Conservation (phyloP, 2,888 invertebrate genomes). For the Callinectes sapidus region DNA sequence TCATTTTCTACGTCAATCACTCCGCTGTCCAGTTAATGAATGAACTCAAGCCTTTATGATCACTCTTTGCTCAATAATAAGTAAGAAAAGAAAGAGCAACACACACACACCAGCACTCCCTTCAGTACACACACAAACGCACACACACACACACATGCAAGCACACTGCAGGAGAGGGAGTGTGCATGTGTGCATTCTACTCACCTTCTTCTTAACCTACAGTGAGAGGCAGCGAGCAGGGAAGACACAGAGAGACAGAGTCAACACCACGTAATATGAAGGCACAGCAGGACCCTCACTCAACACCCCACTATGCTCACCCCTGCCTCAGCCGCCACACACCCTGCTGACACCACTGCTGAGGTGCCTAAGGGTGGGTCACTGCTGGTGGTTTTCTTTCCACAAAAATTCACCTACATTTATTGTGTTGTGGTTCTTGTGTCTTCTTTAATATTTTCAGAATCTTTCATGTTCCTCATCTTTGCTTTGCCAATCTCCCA, state of each 20-base stretch:
- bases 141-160: background rate
- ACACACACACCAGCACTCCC: background rate
- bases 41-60: too few relatives aligned
- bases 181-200: slow-evolving; percentile 31
- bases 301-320: background rate
- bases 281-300: background rate
- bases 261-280: background rate
- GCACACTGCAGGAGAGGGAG: slow-evolving; percentile 13
- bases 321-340: background rate
- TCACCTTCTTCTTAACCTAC: slow-evolving; percentile 69
- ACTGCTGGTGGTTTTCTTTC: background rate
- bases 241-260: slow-evolving; percentile 50
- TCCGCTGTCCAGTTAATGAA: background rate
- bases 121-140: slow-evolving; percentile 20
- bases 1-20: background rate
- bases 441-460: background rate
- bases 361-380: background rate
- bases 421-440: background rate
- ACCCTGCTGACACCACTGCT: background rate
- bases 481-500: background rate
- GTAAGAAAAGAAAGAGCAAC: background rate
- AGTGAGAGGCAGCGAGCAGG: slow-evolving; percentile 49
- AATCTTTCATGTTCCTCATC: background rate
- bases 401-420: background rate
- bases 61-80: background rate